Conservation (phyloP, 92 coral and sea anemone genomes). For the Actinernus sp. region DNA sequence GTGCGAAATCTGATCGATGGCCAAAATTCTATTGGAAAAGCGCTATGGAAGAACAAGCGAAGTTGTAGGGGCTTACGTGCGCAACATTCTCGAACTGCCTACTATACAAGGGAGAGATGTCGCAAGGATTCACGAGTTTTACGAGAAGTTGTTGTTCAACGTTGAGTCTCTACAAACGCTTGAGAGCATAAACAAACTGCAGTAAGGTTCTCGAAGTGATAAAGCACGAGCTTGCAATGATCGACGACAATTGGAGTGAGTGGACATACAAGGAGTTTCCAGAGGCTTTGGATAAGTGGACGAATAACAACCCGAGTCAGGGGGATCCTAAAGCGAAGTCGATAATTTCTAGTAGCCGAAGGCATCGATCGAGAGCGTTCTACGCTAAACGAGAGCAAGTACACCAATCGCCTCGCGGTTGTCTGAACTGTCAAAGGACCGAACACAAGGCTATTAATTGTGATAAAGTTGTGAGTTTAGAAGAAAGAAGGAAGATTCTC, state of each 20-base stretch:
- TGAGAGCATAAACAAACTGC: constrained; percentile 28
- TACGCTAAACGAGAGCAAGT: too few species aligned
- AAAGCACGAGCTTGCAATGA: constrained; percentile 24
- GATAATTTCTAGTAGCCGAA: too few species aligned
- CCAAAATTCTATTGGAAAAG: constrained; percentile 15
- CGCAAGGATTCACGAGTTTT: not conserved
- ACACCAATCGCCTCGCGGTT: too few species aligned
- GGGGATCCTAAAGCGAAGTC: constrained; percentile 17
- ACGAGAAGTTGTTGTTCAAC: constrained; percentile 6
- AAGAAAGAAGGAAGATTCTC: constrained; percentile 50
- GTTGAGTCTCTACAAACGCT: too few species aligned
- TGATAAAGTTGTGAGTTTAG: constrained; percentile 24
- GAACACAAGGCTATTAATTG: constrained; percentile 55
- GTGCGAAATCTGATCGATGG: constrained; percentile 5
- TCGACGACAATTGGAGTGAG: constrained; percentile 55
- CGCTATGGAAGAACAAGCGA: constrained; percentile 13
- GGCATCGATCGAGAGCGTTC: too few species aligned
- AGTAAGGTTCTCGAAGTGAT: constrained; percentile 25
- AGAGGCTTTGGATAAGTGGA: constrained; percentile 54
- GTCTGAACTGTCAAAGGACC: constrained; percentile 32
- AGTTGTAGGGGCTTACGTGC: constrained; percentile 22
- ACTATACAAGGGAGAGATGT: constrained; percentile 1
- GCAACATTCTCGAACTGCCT: constrained; percentile 16
- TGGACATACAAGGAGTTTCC: constrained; percentile 52
- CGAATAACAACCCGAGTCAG: constrained; percentile 42